Evolutionary conservation across 1,140 invertebrate genomes (phyloP).

Genomic region (Mesaphorura yosii): DNA sequence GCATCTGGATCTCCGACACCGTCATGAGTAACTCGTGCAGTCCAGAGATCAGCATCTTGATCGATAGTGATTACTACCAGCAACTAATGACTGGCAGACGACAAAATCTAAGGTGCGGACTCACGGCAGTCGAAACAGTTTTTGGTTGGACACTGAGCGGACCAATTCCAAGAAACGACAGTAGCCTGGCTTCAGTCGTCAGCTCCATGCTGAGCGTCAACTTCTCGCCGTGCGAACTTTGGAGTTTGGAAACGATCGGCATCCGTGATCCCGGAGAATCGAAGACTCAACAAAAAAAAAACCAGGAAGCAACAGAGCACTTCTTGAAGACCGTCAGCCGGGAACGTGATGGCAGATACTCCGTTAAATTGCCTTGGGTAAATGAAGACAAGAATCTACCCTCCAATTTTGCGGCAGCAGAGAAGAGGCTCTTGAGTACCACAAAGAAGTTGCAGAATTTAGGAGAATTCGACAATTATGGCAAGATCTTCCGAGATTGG

Average conservation of each 20-base stretch:
- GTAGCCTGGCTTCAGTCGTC: not conserved
- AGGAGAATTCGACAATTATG: not conserved
- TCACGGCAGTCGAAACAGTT: slow-evolving; percentile 30
- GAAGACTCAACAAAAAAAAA: slow-evolving; percentile 8
- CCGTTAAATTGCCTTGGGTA: slow-evolving; percentile 8
- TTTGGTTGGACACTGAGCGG: slow-evolving; percentile 34
- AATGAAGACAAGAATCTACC: not conserved
- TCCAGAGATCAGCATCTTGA: slow-evolving; percentile 1
- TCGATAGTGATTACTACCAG: slow-evolving; percentile 4
- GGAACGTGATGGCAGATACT: slow-evolving; percentile 6
- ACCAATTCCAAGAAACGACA: slow-evolving; percentile 9
- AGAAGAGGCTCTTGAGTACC: not conserved
- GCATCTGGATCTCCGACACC: slow-evolving; percentile 25
- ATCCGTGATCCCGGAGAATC: slow-evolving; percentile 8
- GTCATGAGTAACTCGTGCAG: no score
- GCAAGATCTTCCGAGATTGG: slow-evolving; percentile 8
- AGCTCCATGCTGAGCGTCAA: slow-evolving; percentile 26
- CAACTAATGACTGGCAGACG: not conserved
- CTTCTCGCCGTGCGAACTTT: slow-evolving; percentile 33
- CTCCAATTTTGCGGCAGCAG: not conserved
- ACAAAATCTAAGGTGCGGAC: slow-evolving; percentile 9
- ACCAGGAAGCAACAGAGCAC: not conserved
- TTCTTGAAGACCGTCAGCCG: slow-evolving; percentile 5
- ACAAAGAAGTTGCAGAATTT: not conserved
- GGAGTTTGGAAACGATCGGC: slow-evolving; percentile 33